Percentiles rank a stretch among this genome's conserved stretches.
Conservation (phyloP, 2,797 vertebrate species). For the Propithecus deckenii region DNA sequence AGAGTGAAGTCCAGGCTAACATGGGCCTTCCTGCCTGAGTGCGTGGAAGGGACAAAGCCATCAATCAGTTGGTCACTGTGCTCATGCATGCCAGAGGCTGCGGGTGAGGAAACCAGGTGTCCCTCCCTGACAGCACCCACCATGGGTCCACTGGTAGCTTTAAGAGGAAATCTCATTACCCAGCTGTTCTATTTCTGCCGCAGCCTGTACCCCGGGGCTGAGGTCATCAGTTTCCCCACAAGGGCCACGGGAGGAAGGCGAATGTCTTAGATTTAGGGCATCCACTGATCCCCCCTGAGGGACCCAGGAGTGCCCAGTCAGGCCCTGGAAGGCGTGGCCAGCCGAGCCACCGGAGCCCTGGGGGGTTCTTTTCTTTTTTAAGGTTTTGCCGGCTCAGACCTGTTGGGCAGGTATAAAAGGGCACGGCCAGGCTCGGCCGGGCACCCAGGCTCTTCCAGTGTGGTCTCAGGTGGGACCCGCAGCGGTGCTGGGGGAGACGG, state of each 20-base stretch:
- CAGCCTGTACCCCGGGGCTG: neutral
- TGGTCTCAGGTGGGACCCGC: slow-evolving; percentile 43
- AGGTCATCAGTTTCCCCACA: slow-evolving; percentile 71
- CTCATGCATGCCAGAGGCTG: neutral
- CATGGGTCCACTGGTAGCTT: neutral
- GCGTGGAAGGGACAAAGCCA: neutral
- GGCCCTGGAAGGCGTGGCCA: neutral
- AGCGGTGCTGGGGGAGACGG: neutral
- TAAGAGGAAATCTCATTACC: slow-evolving; percentile 12
- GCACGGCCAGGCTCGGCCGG: slow-evolving; percentile 41
- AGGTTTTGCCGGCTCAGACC: slow-evolving; percentile 80
- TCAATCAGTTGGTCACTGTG: neutral
- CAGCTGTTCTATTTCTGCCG: slow-evolving; percentile 49
- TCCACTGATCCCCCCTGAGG: slow-evolving; percentile 73
- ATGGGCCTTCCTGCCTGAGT: neutral
- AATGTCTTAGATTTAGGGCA: slow-evolving; percentile 80
- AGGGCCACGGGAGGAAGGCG: slow-evolving; percentile 74
- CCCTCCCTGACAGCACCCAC: neutral
- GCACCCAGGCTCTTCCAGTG: slow-evolving; percentile 58
- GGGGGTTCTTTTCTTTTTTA: slow-evolving; percentile 78
- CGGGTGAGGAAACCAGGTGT: neutral
- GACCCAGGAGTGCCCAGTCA: slow-evolving; percentile 31
- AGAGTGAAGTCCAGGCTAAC: neutral
- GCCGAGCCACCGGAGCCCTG: slow-evolving; percentile 34
- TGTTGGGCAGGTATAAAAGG: slow-evolving; percentile 76